Percentiles rank a stretch among this genome's conserved stretches.
phyloP scores from a whole-genome alignment of 2,888 invertebrate genomes.

The Schizotus pectinicornis region DNA sequence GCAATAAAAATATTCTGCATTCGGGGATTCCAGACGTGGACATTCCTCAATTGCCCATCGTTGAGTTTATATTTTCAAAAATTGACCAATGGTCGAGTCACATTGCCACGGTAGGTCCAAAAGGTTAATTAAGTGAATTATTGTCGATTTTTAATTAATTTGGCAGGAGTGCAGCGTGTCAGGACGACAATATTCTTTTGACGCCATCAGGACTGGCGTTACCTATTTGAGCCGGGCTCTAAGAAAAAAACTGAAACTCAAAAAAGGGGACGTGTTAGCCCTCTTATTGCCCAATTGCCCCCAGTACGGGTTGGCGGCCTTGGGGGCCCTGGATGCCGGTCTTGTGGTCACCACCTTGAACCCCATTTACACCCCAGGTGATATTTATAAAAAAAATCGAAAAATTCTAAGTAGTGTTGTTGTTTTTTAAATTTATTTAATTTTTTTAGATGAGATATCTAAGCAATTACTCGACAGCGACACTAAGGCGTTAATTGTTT shows the following conservation, averaged over 20 bases:
- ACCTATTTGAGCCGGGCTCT: constrained; percentile 61
- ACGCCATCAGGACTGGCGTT: constrained; percentile 66
- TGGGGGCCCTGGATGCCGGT: constrained; percentile 72
- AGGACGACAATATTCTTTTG: constrained; percentile 72
- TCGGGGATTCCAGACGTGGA: not conserved
- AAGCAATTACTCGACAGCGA: not conserved
- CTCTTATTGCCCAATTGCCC: constrained; percentile 74
- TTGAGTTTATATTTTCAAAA: not conserved
- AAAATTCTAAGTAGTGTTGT: no score
- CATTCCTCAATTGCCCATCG: not conserved
- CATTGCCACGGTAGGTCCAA: not conserved
- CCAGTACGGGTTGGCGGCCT: constrained; percentile 67
- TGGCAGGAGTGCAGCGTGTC: constrained; percentile 71
- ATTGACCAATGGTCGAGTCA: not conserved
- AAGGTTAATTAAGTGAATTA: no score
- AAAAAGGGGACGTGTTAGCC: constrained; percentile 68
- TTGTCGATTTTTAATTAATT: no score
- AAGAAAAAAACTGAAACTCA: constrained; percentile 65
- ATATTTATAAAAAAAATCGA: no score
- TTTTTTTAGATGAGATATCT: constrained; percentile 7
- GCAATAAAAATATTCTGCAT: constrained; percentile 13
- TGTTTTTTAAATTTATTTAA: no score
- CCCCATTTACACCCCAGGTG: constrained; percentile 66
- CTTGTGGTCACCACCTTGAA: constrained; percentile 71
- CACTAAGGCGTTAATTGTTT: constrained; percentile 1